Evolutionary conservation across 2,888 invertebrate species (phyloP).

Genomic region (Eurytoma californica): DNA sequence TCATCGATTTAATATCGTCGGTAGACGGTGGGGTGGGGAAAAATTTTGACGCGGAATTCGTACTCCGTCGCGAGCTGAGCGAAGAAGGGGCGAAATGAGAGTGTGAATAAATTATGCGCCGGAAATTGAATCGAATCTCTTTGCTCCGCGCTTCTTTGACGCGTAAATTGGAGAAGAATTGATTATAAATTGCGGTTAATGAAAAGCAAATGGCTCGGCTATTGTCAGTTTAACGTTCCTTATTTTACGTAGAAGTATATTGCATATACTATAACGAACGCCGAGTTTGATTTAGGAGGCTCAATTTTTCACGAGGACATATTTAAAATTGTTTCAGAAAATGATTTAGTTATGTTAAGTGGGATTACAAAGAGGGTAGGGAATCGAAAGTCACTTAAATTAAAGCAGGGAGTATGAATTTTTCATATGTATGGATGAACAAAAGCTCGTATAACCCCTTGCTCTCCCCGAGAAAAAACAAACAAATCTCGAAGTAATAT

Average conservation of each 20-base stretch:
- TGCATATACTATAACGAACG: too few species aligned
- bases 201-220: not conserved
- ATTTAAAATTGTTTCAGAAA: too few species aligned
- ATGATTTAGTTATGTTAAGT: too few species aligned
- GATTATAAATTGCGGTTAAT: not conserved
- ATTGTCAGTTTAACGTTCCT: too few species aligned
- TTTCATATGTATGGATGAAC: too few species aligned
- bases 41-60: slow-evolving; percentile 17
- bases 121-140: too few species aligned
- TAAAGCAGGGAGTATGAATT: not conserved
- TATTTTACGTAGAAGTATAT: too few species aligned
- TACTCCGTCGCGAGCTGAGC: not conserved
- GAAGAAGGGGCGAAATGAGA: not conserved
- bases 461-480: not conserved
- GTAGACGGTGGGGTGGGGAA: slow-evolving; percentile 20
- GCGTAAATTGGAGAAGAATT: not conserved
- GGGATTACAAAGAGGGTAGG: too few species aligned
- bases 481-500: slow-evolving; percentile 1
- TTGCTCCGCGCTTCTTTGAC: too few species aligned
- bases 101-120: not conserved
- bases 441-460: not conserved
- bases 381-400: not conserved
- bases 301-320: too few species aligned
- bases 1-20: slow-evolving; percentile 35
- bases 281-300: too few species aligned